Evolutionary conservation across 2,888 invertebrate species (phyloP).

Genomic region (Ceriagrion tenellum): DNA sequence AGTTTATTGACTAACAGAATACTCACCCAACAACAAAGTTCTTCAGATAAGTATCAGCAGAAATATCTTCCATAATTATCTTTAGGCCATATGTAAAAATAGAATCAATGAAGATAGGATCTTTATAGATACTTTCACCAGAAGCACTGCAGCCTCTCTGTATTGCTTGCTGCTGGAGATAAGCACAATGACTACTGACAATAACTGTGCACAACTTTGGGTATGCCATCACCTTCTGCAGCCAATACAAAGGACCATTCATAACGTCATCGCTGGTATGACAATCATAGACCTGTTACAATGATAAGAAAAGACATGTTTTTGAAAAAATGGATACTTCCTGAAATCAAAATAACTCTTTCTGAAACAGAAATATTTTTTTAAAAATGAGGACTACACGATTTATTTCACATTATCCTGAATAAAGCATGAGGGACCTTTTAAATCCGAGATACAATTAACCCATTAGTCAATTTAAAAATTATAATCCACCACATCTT

Average conservation of each 20-base stretch:
- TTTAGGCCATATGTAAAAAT: slow-evolving; percentile 49
- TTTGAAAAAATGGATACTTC: too few relatives aligned
- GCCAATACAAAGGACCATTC: slow-evolving; percentile 31
- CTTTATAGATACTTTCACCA: slow-evolving; percentile 16
- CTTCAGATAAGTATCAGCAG: slow-evolving; percentile 37
- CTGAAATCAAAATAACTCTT: too few relatives aligned
- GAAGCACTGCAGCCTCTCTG: background rate
- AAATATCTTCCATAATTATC: slow-evolving; percentile 57
- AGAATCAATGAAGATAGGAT: slow-evolving; percentile 32
- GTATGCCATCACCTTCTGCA: slow-evolving; percentile 37
- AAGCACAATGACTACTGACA: slow-evolving; percentile 40
- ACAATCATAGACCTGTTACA: slow-evolving; percentile 28
- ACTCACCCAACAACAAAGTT: slow-evolving; percentile 60
- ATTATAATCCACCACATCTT: too few relatives aligned
- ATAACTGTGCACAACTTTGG: slow-evolving; percentile 37
- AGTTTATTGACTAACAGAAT: background rate
- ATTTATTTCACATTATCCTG: too few relatives aligned
- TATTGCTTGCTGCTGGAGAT: slow-evolving; percentile 47
- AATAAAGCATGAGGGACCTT: too few relatives aligned
- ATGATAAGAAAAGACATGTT: background rate
- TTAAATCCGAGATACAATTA: too few relatives aligned
- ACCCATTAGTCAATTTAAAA: too few relatives aligned
- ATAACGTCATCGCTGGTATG: slow-evolving; percentile 34
- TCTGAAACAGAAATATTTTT: too few relatives aligned
- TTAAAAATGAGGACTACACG: too few relatives aligned